Percentiles rank a stretch among this genome's conserved stretches.
Evolutionary conservation across 2,888 invertebrate genomes (phyloP).

Genomic region (Xestia sexstrigata): DNA sequence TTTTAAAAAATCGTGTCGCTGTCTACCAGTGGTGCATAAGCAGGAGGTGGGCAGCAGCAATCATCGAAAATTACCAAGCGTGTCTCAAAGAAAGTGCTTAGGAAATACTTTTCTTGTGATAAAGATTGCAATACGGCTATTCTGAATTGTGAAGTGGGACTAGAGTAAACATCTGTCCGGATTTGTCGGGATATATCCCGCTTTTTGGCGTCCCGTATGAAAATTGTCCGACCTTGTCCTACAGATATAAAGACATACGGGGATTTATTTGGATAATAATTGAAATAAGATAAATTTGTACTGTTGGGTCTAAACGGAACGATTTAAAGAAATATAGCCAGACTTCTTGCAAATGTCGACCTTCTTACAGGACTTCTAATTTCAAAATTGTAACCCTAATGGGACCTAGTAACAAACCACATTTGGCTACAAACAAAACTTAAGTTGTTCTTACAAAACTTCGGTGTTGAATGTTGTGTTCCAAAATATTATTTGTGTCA

Average conservation of each 20-base stretch:
- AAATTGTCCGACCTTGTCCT: not conserved
- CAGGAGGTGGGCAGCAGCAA: not conserved
- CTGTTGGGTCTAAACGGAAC: not conserved
- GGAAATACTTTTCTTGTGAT: not conserved
- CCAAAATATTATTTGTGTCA: slow-evolving; percentile 85
- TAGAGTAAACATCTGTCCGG: not conserved
- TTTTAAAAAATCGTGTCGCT: not conserved
- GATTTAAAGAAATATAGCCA: not conserved
- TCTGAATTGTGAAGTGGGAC: not conserved
- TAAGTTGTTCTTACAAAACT: slow-evolving; percentile 21
- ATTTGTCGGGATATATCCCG: not conserved
- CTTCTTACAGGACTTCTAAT: not conserved
- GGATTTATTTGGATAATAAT: not conserved
- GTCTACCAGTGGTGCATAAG: not conserved
- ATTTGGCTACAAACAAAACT: slow-evolving; percentile 32
- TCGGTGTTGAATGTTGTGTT: slow-evolving; percentile 77
- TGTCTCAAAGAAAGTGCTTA: not conserved
- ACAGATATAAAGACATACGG: not conserved
- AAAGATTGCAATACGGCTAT: not conserved
- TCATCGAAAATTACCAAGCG: not conserved
- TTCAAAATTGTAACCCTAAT: not conserved
- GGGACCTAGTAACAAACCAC: slow-evolving; percentile 16
- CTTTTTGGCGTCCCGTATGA: not conserved
- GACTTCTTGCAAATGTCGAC: not conserved
- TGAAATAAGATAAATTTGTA: not conserved